Percentiles rank a stretch among this genome's conserved stretches.
Conservation (phyloP, 1,140 invertebrate species). For the Leptinotarsa undecemlineata region DNA sequence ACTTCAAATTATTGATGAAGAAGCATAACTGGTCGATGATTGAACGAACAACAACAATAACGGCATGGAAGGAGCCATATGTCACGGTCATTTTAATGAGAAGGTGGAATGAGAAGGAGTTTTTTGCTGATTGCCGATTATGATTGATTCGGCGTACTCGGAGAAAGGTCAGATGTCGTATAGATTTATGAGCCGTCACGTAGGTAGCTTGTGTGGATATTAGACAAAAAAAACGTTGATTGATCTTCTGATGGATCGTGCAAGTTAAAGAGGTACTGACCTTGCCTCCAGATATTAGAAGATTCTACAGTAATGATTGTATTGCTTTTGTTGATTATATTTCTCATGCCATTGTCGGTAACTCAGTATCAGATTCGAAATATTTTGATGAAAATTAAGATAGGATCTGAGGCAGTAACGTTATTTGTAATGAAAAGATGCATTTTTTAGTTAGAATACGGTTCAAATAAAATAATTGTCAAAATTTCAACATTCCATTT, state of each 20-base stretch:
- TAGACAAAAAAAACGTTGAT: conserved; percentile 1
- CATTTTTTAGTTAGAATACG: too few species aligned
- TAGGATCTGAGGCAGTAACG: too few species aligned
- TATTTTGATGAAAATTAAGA: too few species aligned
- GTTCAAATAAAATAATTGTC: too few species aligned
- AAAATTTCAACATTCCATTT: too few species aligned
- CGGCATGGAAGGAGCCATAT: conserved; percentile 4
- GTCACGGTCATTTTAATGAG: conserved; percentile 5
- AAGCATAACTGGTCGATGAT: not conserved
- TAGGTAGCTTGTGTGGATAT: not conserved
- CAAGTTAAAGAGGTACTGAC: not conserved
- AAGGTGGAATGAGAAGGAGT: not conserved
- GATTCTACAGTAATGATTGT: too few species aligned
- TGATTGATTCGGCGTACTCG: not conserved
- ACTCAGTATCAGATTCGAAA: too few species aligned
- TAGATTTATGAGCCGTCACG: not conserved
- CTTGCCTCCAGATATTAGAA: not conserved
- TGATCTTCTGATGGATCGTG: not conserved
- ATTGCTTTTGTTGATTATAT: too few species aligned
- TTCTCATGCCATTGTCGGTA: too few species aligned
- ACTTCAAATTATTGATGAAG: not conserved
- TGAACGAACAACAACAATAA: conserved; percentile 3
- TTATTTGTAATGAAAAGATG: too few species aligned
- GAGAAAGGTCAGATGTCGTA: not conserved
- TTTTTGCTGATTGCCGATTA: not conserved